A percentile compares a stretch with the other conserved stretches of the same genome.
Conservation (phyloP, 2,888 invertebrate species). For the Mythimna ferrago region DNA sequence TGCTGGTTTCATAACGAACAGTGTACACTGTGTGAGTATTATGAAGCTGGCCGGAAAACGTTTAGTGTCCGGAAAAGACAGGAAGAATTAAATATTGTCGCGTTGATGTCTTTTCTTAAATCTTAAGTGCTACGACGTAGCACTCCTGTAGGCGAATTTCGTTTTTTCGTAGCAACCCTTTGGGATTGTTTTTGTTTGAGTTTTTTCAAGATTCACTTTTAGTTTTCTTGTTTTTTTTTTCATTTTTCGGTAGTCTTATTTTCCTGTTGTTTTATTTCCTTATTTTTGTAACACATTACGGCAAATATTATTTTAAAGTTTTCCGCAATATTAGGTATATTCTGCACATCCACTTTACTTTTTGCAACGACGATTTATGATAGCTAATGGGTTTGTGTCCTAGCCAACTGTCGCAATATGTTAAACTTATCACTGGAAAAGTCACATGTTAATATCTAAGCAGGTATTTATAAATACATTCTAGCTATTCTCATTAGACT, state of each 20-base stretch:
- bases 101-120: conserved; percentile 86
- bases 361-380: not conserved
- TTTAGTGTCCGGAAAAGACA: conserved; percentile 47
- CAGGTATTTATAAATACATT: not conserved
- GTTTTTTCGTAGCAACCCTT: conserved; percentile 25
- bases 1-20: conserved; percentile 57
- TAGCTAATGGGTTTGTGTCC: not conserved
- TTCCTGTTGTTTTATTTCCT: not conserved
- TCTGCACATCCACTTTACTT: not conserved
- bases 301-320: too few relatives aligned
- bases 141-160: conserved; percentile 52
- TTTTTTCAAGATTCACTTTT: not conserved
- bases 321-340: not conserved
- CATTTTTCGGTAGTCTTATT: not conserved
- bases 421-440: not conserved
- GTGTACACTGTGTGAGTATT: conserved; percentile 40
- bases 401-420: not conserved
- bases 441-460: not conserved
- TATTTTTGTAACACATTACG: not conserved
- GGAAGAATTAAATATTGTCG: conserved; percentile 65
- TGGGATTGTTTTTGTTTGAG: not conserved
- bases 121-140: conserved; percentile 71
- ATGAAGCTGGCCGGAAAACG: conserved; percentile 41
- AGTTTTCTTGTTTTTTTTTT: not conserved
- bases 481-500: not conserved